phyloP scores from a whole-genome alignment of 1,140 invertebrate genomes.

The Drosophila navojoa region DNA sequence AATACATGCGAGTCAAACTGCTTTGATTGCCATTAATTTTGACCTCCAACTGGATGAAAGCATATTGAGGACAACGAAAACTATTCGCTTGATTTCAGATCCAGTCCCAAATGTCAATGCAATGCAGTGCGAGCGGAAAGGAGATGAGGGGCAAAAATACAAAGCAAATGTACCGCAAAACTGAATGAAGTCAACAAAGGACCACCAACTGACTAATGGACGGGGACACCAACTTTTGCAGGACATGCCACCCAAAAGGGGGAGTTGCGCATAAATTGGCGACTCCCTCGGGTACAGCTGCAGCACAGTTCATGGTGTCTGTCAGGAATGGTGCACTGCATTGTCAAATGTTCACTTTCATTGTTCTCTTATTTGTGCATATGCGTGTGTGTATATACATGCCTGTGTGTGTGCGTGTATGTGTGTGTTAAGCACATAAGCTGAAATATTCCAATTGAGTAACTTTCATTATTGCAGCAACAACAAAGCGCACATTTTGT shows the following conservation, averaged over 20 bases:
- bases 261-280: conserved; percentile 78
- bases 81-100: conserved; percentile 40
- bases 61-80: conserved; percentile 67
- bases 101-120: conserved; percentile 36
- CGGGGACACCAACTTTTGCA: conserved; percentile 36
- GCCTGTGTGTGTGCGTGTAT: conserved; percentile 33
- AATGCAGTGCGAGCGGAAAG: conserved; percentile 40
- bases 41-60: conserved; percentile 52
- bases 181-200: conserved; percentile 79
- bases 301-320: neutral
- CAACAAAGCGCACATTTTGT: conserved; percentile 72
- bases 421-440: conserved; percentile 74
- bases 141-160: conserved; percentile 64
- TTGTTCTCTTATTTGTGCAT: conserved; percentile 55
- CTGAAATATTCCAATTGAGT: conserved; percentile 83
- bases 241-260: conserved; percentile 25
- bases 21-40: conserved; percentile 30
- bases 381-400: neutral
- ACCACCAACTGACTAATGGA: conserved; percentile 65
- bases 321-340: conserved; percentile 37
- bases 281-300: conserved; percentile 70
- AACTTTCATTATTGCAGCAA: conserved; percentile 77
- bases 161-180: conserved; percentile 83
- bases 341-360: conserved; percentile 78
- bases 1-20: conserved; percentile 24